Base-by-base conservation (phyloP, 1,140 invertebrate genomes). In the Bombus pyrosoma region DNA sequence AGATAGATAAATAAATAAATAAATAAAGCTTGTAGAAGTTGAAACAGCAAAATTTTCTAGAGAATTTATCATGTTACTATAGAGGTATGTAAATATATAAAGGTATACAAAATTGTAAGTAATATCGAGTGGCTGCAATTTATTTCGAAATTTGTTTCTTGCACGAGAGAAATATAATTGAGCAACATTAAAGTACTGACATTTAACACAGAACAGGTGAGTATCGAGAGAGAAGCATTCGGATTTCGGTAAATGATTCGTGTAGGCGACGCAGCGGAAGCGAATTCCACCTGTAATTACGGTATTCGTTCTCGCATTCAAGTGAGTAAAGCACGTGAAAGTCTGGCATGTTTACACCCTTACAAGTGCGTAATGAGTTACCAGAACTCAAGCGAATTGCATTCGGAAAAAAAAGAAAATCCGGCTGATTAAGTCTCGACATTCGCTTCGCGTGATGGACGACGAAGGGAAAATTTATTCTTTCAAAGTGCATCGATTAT, bases 281-380 rank as follows among this genome's bases (percentile, higher is more conserved):
- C 43, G 34, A 57, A 80, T 80, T 71, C 34, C 64, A 68, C 37
- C 53, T 34, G 43, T 68, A 80, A 80, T 80, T 80, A 43, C 43
- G 32, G 43, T 34, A 69, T 71, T 66, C 43, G n/a, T 25, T 37
- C 53, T 69, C 64, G 32, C 18, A 22, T 18, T 68, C 18, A 3
- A 37, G 66, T 15, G 32, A 34, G 18, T 9, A 22, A 68, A 68
- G 15, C 66, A 32, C 8, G 66, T 68, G 77, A 68, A 62, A 47
- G 75, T 12, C 41, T 28, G 5, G 32, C 62, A 28, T 68, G 41
- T 79, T 66, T 68, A 39, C 64, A 39, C 32, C 64, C 43, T 80
- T 80, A n/a, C 18, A 53, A n/a, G 47, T n/a, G 43, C 0, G 41
- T 68, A 80, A 68, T 47, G 64, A 69, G 78, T 80, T 80, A 15